Evolutionary conservation across 2,797 vertebrate genomes (phyloP), one percentile per base, ranked within the genome.

Genomic region (Hydrolagus colliei): DNA sequence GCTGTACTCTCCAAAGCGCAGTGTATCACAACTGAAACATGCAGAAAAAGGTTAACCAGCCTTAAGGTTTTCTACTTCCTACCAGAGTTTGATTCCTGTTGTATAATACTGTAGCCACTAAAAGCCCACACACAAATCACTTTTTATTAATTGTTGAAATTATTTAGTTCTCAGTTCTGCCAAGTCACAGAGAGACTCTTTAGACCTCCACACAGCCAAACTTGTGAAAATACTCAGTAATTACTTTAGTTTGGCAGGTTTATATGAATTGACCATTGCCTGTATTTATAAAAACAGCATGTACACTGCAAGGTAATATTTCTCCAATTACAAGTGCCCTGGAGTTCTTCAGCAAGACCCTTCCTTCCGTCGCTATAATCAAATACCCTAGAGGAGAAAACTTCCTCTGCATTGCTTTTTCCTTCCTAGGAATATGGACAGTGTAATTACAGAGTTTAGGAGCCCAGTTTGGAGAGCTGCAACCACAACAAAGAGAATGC

Each of bases 401-500:
- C 82, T 89, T 86, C 27, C 85, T 87, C 73, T 86, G 0, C 35
- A 52, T 11, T 41, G 72, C 65, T 68, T 86, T 75, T 71, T 87
- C 75, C 84, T 73, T 73, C 18, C 27, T 84, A n/a, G 82, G 35
- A 13, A 87, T 77, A 78, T 88, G 88, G 86, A 87, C 87, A 63
- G 88, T 89, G 89, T 90, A 91, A 92, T 91, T 90, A 90, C 88
- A 91, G 91, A 88, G 90, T 16, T 0, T 87, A 85, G 88, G 41
- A 86, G 88, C 91, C 91, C 87, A 75, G 82, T 88, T 90, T 89
- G 87, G 90, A 89, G 90, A 90, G 89, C 80, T 89, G 88, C 86
- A 82, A 89, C 91, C 92, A 91, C 92, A 92, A 90, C 88, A 92
- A 92, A 92, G 90, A 75, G 88, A 88, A 89, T 89, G 87, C 89